phyloP scores from a whole-genome alignment of 2,797 vertebrate species.

The Rousettus madagascariensis region DNA sequence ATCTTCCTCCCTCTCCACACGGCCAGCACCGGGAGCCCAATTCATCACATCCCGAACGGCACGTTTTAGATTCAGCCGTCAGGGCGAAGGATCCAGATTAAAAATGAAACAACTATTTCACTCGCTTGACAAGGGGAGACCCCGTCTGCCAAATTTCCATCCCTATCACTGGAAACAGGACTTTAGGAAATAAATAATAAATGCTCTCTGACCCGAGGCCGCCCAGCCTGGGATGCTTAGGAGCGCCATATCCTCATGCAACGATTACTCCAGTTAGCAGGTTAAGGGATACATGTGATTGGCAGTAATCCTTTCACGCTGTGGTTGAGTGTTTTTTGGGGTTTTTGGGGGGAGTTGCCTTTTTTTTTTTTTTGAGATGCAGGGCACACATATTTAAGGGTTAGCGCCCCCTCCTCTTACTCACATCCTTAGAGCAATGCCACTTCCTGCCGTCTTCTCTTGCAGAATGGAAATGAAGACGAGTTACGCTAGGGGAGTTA shows the following conservation, averaged over 20 bases:
- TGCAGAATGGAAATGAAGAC: constrained; percentile 81
- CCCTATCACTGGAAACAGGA: constrained; percentile 76
- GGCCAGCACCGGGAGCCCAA: constrained; percentile 64
- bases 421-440: constrained; percentile 83
- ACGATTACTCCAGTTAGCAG: constrained; percentile 81
- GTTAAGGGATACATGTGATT: constrained; percentile 73
- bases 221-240: constrained; percentile 69
- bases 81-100: constrained; percentile 71
- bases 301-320: constrained; percentile 67
- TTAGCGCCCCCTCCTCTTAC: constrained; percentile 78
- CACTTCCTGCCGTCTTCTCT: constrained; percentile 81
- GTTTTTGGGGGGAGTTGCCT: no score
- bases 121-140: constrained; percentile 80
- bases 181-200: constrained; percentile 80
- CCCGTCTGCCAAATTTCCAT: constrained; percentile 80
- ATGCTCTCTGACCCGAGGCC: constrained; percentile 76
- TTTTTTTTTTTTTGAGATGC: constrained; percentile 80
- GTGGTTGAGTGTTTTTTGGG: constrained; percentile 50
- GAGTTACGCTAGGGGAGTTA: constrained; percentile 79
- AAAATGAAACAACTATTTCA: constrained; percentile 80
- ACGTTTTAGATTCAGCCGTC: constrained; percentile 75
- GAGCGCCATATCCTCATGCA: constrained; percentile 76
- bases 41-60: constrained; percentile 70
- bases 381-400: constrained; percentile 77
- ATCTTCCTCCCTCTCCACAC: constrained; percentile 54